These are phyloP conservation scores for Callyntrura guangdongensis DNA, from an alignment of 2,888 invertebrate species.

Conservation along the genomic window DNA sequence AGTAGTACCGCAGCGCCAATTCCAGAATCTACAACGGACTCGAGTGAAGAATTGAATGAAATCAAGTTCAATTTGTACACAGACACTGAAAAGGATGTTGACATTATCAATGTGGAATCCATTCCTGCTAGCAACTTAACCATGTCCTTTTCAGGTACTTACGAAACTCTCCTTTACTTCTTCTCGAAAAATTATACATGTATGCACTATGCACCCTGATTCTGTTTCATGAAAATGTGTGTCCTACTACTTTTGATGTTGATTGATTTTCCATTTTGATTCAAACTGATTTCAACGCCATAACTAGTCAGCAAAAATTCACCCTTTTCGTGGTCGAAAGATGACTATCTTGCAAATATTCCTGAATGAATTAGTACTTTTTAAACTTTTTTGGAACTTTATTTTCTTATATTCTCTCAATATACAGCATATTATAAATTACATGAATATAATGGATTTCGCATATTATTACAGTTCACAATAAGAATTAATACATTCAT, in stretches of 20 bases:
- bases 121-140: constrained; percentile 63
- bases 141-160: constrained; percentile 67
- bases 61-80: constrained; percentile 16
- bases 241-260: too few species aligned
- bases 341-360: too few species aligned
- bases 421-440: background rate
- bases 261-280: too few species aligned
- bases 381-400: background rate
- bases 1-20: background rate
- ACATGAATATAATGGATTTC: too few species aligned
- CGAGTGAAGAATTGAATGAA: background rate
- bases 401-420: background rate
- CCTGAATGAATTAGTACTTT: too few species aligned
- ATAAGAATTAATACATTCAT: too few species aligned
- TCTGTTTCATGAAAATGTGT: background rate
- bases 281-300: too few species aligned
- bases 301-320: too few species aligned
- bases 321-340: too few species aligned
- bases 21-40: background rate
- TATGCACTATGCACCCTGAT: background rate
- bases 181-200: background rate
- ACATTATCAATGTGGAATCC: constrained; percentile 39
- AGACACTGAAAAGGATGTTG: constrained; percentile 11
- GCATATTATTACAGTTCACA: too few species aligned
- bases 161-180: background rate